Percentiles rank a stretch among this genome's conserved stretches.
Evolutionary conservation across 2,113 vertebrate genomes (phyloP).

Genomic region (Serinus canaria): DNA sequence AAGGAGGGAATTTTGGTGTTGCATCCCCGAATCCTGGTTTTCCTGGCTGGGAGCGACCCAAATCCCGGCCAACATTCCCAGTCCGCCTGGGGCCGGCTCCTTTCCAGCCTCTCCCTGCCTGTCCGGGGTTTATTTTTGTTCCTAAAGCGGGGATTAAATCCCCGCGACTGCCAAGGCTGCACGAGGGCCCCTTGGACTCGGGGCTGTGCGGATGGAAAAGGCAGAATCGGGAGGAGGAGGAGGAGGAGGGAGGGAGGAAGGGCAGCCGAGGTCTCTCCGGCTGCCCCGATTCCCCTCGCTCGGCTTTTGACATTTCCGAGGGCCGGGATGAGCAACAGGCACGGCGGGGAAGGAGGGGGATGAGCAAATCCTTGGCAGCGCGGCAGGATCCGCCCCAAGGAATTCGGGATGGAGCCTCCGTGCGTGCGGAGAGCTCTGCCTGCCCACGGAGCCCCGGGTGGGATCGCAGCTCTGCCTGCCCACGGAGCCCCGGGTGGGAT

Average conservation of each 20-base stretch:
- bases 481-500: not conserved
- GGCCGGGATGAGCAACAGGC: not conserved
- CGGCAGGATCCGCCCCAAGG: not conserved
- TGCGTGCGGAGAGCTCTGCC: not conserved
- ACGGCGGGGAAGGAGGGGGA: not conserved
- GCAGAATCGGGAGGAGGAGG: not conserved
- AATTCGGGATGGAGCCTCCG: not conserved
- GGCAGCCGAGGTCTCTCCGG: not conserved
- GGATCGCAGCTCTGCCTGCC: not conserved
- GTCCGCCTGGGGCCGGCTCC: accelerated
- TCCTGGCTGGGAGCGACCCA: accelerated
- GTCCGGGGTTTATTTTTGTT: not conserved
- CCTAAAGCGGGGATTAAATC: not conserved
- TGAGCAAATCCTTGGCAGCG: not conserved
- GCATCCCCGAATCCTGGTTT: not conserved
- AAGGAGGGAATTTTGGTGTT: accelerated
- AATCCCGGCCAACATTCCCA: not conserved
- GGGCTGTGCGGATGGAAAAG: not conserved
- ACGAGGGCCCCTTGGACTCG: not conserved
- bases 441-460: not conserved
- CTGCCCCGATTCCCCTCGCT: not conserved
- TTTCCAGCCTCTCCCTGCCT: not conserved
- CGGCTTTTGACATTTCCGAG: not conserved
- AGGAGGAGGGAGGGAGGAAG: not conserved
- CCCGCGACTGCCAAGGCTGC: not conserved